These are phyloP conservation scores for Ormyrus labotus DNA, from an alignment of 2,888 invertebrate species.

Conservation along the genomic window DNA sequence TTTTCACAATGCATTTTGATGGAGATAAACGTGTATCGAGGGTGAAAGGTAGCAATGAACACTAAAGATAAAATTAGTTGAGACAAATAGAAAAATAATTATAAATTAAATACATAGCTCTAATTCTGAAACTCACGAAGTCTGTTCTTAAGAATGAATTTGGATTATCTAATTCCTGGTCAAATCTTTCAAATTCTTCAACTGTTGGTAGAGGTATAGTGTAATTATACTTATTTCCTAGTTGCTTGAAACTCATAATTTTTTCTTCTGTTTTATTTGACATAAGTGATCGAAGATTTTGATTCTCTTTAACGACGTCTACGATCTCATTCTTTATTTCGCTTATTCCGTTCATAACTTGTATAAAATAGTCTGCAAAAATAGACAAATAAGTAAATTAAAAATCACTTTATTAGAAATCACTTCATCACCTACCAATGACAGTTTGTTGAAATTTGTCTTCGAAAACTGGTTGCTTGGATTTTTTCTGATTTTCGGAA, in stretches of 20 bases:
- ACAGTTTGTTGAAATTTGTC: constrained; percentile 18
- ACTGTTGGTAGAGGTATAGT: constrained; percentile 24
- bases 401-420: not conserved
- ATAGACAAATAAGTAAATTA: not conserved
- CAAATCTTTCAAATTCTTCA: constrained; percentile 41
- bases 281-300: not conserved
- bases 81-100: not conserved
- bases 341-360: constrained; percentile 9
- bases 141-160: constrained; percentile 29
- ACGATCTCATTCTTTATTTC: constrained; percentile 20
- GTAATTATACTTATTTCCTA: constrained; percentile 26
- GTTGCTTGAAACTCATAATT: constrained; percentile 30
- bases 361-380: constrained; percentile 26
- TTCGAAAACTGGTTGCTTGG: not conserved
- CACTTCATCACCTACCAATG: constrained; percentile 11
- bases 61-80: not conserved
- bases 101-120: not conserved
- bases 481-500: not conserved
- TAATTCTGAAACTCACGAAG: constrained; percentile 14
- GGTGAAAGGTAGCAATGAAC: not conserved
- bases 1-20: constrained; percentile 60
- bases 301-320: not conserved
- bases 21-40: constrained; percentile 58
- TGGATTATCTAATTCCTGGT: constrained; percentile 24
- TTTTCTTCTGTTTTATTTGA: constrained; percentile 3